These are phyloP conservation scores for Parochlus steinenii DNA, from an alignment of 2,888 invertebrate genomes.

Conservation along the genomic window DNA sequence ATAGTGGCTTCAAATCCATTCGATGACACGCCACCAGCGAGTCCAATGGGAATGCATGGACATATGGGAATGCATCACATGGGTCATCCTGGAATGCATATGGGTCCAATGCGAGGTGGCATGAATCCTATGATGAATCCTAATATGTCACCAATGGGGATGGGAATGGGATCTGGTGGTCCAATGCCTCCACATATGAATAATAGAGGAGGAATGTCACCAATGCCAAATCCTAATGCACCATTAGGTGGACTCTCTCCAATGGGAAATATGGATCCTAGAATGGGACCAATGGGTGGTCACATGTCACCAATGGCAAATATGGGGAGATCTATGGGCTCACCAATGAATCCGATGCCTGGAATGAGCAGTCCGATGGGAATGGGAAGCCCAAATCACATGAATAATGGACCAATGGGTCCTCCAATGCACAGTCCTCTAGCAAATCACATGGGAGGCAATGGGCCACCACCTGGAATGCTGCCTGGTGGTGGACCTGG, in stretches of 20 bases:
- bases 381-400: slow-evolving; percentile 22
- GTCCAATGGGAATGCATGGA: slow-evolving; percentile 46
- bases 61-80: slow-evolving; percentile 42
- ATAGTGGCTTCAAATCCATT: slow-evolving; percentile 91
- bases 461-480: slow-evolving; percentile 24
- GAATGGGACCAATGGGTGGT: slow-evolving; percentile 54
- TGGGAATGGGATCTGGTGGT: slow-evolving; percentile 21
- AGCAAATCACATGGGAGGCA: slow-evolving; percentile 28
- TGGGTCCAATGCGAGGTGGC: slow-evolving; percentile 45
- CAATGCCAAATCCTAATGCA: slow-evolving; percentile 34
- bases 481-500: slow-evolving; percentile 27
- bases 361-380: slow-evolving; percentile 34
- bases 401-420: slow-evolving; percentile 57
- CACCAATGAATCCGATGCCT: slow-evolving; percentile 49
- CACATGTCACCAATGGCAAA: slow-evolving; percentile 7
- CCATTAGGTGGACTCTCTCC: slow-evolving; percentile 33
- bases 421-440: slow-evolving; percentile 60
- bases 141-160: slow-evolving; percentile 23
- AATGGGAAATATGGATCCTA: slow-evolving; percentile 34
- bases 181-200: slow-evolving; percentile 15
- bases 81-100: slow-evolving; percentile 39
- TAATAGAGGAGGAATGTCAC: slow-evolving; percentile 31
- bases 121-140: slow-evolving; percentile 31
- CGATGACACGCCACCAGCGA: slow-evolving; percentile 63
- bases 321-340: slow-evolving; percentile 55